Conservation (phyloP, 2,113 vertebrate genomes). For the Hydropotes inermis region DNA sequence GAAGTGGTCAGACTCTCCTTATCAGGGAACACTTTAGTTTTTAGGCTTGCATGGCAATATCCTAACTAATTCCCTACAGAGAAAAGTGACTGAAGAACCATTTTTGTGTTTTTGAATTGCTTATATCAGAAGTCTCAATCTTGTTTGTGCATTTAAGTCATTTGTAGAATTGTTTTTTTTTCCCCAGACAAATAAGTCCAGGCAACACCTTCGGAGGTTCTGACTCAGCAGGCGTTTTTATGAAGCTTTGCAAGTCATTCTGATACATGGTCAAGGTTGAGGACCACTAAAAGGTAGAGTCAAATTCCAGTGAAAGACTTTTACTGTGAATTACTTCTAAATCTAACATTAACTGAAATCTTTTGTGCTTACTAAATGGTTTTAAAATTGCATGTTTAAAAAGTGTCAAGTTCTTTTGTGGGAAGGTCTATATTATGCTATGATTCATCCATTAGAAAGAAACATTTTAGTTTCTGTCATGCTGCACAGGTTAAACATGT, state of each 20-base stretch:
- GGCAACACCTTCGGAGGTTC: not conserved
- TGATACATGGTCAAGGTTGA: not conserved
- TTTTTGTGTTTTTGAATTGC: conserved; percentile 10
- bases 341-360: not conserved
- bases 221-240: not conserved
- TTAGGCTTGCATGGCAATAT: conserved; percentile 54
- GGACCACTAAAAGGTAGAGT: not conserved
- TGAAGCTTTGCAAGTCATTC: not conserved
- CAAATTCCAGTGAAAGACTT: not conserved
- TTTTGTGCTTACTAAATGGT: conserved; percentile 23
- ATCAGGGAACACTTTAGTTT: not conserved
- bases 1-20: conserved; percentile 41
- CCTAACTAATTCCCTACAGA: conserved; percentile 40
- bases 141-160: not conserved
- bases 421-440: not conserved
- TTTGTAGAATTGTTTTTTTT: not conserved
- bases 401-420: not conserved
- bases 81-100: conserved; percentile 46
- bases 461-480: conserved; percentile 37
- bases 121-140: not conserved
- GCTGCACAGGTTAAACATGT: not conserved
- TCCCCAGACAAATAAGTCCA: not conserved
- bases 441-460: conserved; percentile 47
- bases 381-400: conserved; percentile 29
- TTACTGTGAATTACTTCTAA: not conserved